phyloP scores from a whole-genome alignment of 2,888 invertebrate species.

The Eristalis intricaria region DNA sequence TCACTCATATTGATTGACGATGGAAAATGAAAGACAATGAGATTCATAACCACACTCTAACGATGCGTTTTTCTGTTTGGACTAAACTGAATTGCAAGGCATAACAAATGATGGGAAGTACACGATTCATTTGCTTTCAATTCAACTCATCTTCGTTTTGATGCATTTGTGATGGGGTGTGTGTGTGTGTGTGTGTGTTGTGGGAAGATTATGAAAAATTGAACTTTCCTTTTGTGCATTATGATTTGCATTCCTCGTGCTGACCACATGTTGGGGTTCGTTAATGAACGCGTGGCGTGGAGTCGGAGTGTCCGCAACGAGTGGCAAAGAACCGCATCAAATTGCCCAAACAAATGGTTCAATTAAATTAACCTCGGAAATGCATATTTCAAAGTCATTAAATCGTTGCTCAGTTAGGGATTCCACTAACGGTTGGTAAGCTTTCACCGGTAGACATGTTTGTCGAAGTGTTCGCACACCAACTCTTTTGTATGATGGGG shows the following conservation, averaged over 20 bases:
- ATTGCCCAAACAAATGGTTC: not conserved
- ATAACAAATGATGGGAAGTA: constrained; percentile 4
- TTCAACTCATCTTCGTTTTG: not conserved
- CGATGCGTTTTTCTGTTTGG: not conserved
- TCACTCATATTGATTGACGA: not conserved
- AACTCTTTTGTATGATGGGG: constrained; percentile 25
- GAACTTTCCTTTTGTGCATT: not conserved
- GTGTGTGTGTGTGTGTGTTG: not conserved
- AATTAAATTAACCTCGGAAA: not conserved
- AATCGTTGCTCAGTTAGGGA: no score
- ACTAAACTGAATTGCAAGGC: constrained; percentile 29
- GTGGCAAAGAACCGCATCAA: no score
- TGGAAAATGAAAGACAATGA: constrained; percentile 2
- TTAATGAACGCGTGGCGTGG: no score
- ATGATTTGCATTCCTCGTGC: not conserved
- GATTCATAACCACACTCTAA: not conserved
- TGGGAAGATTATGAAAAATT: constrained; percentile 6
- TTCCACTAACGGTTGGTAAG: no score
- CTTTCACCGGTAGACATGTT: not conserved
- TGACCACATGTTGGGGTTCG: not conserved
- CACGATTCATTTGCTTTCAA: constrained; percentile 17
- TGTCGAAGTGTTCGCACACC: not conserved
- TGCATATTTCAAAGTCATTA: not conserved
- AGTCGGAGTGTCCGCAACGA: no score
- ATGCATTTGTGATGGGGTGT: not conserved